Evolutionary conservation across 1,140 invertebrate genomes (phyloP).

Genomic region (Mercenaria mercenaria): DNA sequence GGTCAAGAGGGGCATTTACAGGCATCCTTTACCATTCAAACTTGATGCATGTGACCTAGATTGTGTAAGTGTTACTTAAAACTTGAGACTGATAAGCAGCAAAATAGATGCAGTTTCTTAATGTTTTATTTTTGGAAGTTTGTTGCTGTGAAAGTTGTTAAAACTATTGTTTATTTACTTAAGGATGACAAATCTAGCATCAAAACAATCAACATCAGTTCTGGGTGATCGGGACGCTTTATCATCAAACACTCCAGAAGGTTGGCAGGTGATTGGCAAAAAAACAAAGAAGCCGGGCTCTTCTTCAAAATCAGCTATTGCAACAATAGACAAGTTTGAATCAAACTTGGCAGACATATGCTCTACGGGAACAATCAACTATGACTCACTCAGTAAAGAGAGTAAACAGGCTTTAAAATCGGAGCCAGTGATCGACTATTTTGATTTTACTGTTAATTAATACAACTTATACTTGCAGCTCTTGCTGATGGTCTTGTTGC

Average conservation of each 20-base stretch:
- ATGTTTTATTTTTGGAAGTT: too few species aligned
- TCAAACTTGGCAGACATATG: slow-evolving; percentile 34
- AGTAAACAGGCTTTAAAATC: slow-evolving; percentile 58
- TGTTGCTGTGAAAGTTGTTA: too few species aligned
- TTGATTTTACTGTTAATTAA: slow-evolving; percentile 76
- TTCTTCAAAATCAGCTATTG: slow-evolving; percentile 43
- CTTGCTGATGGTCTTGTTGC: too few species aligned
- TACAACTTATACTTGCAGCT: too few species aligned
- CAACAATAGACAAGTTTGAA: slow-evolving; percentile 59
- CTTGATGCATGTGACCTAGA: too few species aligned
- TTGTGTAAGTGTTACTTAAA: too few species aligned
- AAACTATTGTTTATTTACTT: not conserved
- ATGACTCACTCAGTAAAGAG: slow-evolving; percentile 15
- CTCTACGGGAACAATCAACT: slow-evolving; percentile 29
- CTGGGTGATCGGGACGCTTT: not conserved
- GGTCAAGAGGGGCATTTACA: too few species aligned
- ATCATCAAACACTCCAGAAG: slow-evolving; percentile 24
- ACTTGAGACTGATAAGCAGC: too few species aligned
- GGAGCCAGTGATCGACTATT: slow-evolving; percentile 76
- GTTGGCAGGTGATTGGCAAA: slow-evolving; percentile 62
- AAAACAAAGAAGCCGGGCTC: slow-evolving; percentile 31
- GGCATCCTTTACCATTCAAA: too few species aligned
- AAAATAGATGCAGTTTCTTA: too few species aligned
- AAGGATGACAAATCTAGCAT: slow-evolving; percentile 42
- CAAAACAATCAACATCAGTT: slow-evolving; percentile 55